phyloP scores from a whole-genome alignment of 1,140 invertebrate genomes.

The Saccostrea cuccullata region DNA sequence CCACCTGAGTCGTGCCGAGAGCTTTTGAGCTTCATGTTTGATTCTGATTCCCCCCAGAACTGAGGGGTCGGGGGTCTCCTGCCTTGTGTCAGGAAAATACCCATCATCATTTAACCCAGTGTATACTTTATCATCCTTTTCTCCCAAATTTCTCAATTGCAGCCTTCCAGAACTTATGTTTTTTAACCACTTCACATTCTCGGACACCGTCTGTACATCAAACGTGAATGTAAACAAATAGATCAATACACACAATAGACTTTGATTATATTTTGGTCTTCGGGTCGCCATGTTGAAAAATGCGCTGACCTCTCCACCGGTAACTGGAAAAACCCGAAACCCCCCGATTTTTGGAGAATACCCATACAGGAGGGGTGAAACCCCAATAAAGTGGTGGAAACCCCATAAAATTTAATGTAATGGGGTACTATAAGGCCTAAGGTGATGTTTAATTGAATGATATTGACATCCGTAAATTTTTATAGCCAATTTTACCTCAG shows the following conservation, averaged over 20 bases:
- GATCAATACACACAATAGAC: conserved; percentile 51
- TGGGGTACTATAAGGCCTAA: no score
- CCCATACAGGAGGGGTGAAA: no score
- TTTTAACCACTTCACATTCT: conserved; percentile 51
- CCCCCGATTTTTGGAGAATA: no score
- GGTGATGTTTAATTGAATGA: no score
- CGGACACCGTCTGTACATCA: conserved; percentile 41
- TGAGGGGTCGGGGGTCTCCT: conserved; percentile 66
- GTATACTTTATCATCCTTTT: conserved; percentile 48
- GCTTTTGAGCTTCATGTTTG: conserved; percentile 72
- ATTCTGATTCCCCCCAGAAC: conserved; percentile 73
- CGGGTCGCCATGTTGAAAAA: conserved; percentile 69
- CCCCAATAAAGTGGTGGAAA: no score
- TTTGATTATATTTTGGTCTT: conserved; percentile 47
- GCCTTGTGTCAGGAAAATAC: conserved; percentile 65
- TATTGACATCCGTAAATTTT: no score
- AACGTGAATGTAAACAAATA: conserved; percentile 47
- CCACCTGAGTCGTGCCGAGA: conserved; percentile 74
- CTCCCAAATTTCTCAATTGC: conserved; percentile 60
- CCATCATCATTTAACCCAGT: conserved; percentile 57
- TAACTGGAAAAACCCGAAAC: no score
- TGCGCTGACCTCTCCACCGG: conserved; percentile 51
- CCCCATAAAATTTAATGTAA: no score
- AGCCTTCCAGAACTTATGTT: conserved; percentile 53
- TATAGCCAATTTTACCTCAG: no score